These are phyloP conservation scores for Eumacrocentrus americanus DNA, from an alignment of 2,888 invertebrate genomes.

Conservation along the genomic window DNA sequence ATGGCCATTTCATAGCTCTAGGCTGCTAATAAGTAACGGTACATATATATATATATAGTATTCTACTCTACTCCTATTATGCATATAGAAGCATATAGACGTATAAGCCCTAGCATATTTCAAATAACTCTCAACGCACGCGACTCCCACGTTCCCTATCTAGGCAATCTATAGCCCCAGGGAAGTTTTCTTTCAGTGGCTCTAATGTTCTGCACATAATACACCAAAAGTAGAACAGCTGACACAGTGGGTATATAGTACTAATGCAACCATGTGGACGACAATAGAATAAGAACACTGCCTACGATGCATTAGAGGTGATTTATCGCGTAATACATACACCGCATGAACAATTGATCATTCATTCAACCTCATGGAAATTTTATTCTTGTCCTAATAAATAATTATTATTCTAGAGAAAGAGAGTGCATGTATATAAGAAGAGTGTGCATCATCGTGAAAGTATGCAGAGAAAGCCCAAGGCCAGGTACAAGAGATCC, in stretches of 20 bases:
- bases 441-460: background rate
- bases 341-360: too few species aligned
- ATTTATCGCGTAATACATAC: too few species aligned
- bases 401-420: background rate
- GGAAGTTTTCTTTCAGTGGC: too few species aligned
- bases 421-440: background rate
- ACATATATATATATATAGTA: background rate
- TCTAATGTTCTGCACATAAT: background rate
- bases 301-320: too few species aligned
- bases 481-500: slow-evolving; percentile 2
- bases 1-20: slow-evolving; percentile 32
- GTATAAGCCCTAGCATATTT: too few species aligned
- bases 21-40: background rate
- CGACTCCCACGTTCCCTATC: background rate
- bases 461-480: slow-evolving; percentile 7
- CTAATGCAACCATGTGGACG: too few species aligned
- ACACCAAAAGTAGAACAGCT: background rate
- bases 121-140: too few species aligned
- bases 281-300: too few species aligned
- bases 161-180: background rate
- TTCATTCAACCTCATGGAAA: too few species aligned
- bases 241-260: too few species aligned
- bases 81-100: too few species aligned
- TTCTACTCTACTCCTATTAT: too few species aligned
- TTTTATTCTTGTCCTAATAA: background rate